Conservation (phyloP, 2,113 vertebrate genomes). For the Himantopus leucocephalus region DNA sequence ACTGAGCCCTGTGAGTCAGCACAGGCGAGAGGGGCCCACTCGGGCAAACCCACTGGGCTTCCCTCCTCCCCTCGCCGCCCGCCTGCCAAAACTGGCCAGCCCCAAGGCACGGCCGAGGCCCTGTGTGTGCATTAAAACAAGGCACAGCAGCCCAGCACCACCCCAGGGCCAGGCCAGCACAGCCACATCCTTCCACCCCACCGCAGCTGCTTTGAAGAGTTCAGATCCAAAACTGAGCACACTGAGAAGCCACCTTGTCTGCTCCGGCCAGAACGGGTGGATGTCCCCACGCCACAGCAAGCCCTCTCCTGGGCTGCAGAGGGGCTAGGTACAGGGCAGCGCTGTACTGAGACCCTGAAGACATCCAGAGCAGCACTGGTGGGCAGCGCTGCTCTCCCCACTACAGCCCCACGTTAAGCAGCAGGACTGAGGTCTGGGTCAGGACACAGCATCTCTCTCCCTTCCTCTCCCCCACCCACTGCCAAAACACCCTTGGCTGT, state of each 20-base stretch:
- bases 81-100: background rate
- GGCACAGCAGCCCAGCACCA: background rate
- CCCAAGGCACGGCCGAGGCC: background rate
- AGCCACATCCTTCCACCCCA: background rate
- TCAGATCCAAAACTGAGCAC: background rate
- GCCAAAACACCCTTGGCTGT: background rate
- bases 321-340: background rate
- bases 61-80: background rate
- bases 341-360: background rate
- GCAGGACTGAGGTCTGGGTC: background rate
- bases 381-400: accelerated
- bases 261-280: accelerated
- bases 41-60: accelerated
- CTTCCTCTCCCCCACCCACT: background rate
- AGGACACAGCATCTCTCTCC: background rate
- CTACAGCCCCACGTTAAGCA: background rate
- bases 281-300: accelerated
- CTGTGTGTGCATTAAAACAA: background rate
- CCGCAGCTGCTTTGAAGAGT: background rate
- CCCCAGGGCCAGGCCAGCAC: background rate
- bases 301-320: background rate
- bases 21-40: background rate
- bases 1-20: background rate
- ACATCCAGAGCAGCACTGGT: background rate
- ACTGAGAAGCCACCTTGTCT: background rate